Base-by-base conservation (phyloP, 2,888 invertebrate species). In the Erynnis tages region DNA sequence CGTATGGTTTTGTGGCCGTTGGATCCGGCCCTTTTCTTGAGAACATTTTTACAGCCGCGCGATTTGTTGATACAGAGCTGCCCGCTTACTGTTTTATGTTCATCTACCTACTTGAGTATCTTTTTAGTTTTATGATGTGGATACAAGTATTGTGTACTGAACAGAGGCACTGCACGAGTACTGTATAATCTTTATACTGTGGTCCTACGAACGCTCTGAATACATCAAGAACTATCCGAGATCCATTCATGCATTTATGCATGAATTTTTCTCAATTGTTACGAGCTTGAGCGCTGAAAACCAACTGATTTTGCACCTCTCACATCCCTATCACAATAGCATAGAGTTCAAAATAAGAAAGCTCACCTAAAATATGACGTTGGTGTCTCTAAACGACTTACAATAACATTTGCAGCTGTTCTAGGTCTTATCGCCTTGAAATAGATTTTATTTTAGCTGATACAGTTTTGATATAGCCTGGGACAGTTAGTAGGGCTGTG, bases 201-300 rank as follows among this genome's bases (percentile, higher is more conserved):
- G 32, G 30, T 17, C 49, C 49, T 13, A 23, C n/a, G 30, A 48
- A n/a, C 40, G 25, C 4, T 32, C 50, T 49, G 35, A 44, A 52
- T 43, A 52, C 50, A 52, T 52, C 50, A 37, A 52, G 50, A 52
- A 52, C 43, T 52, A 52, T 44, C 44, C 44, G 44, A 52, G 44
- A 52, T 7, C 44, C 27, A 44, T 52, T 52, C 50, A 52, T 52
- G 44, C 50, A 52, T 52, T 43, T 52, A 52, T 52, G 50, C 37
- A 52, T 52, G 50, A 52, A 44, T 52, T 52, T 52, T 52, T 52
- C 50, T 44, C 50, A 52, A 52, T 52, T 52, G 50, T 52, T 52
- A 52, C 30, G 44, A 52, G 29, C 43, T 27, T 46, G 25, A 14
- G 11, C 16, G 17, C n/a, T 34, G 10, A 23, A 30, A 7, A 35